These are phyloP conservation scores for Orientallactaga sibirica DNA, from an alignment of 2,797 vertebrate species.

Conservation along the genomic window DNA sequence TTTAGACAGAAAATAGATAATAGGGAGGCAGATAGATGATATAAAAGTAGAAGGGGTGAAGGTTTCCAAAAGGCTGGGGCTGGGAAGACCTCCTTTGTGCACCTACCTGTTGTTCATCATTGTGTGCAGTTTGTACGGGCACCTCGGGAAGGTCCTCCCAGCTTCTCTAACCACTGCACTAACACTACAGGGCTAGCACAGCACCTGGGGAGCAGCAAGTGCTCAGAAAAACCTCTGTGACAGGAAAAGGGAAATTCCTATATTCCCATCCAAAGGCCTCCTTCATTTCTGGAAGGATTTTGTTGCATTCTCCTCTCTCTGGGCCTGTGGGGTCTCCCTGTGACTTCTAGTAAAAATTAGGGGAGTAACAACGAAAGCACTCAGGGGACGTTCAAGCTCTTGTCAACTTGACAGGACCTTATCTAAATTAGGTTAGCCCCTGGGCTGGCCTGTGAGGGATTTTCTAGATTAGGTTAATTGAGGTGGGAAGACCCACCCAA, in stretches of 20 bases:
- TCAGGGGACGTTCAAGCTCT: neutral
- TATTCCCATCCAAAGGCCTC: neutral
- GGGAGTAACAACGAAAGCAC: neutral
- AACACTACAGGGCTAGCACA: neutral
- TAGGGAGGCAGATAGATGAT: too few species aligned
- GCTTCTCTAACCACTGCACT: neutral
- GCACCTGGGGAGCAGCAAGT: neutral
- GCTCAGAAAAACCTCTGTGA: neutral
- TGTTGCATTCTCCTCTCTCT: neutral
- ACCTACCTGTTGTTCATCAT: too few species aligned
- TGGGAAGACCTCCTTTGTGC: neutral
- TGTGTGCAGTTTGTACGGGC: fast-evolving
- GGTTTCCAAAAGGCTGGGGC: too few species aligned
- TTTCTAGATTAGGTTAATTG: too few species aligned
- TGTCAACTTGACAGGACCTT: neutral
- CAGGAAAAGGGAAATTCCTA: neutral
- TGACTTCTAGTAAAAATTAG: neutral
- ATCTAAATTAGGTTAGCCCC: too few species aligned
- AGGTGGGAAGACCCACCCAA: too few species aligned
- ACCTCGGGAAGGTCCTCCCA: fast-evolving
- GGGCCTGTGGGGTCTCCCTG: neutral
- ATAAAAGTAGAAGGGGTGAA: too few species aligned
- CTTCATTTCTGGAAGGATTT: neutral
- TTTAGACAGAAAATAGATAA: neutral
- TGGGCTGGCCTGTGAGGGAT: too few species aligned